Base-by-base conservation (phyloP, 2,888 invertebrate genomes). In the Callinectes sapidus region DNA sequence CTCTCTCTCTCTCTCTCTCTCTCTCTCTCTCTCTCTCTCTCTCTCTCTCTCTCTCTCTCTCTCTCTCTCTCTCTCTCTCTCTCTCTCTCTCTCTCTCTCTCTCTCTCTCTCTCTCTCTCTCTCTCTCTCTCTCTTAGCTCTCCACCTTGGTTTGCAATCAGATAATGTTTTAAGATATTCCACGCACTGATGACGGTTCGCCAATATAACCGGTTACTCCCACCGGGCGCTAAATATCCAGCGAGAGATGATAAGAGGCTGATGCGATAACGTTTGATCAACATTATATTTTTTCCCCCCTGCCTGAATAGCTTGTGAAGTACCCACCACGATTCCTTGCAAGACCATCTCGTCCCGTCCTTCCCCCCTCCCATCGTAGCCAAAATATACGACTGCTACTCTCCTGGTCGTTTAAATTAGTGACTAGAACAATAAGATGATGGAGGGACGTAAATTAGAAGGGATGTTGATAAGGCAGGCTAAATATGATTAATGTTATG, bases 111-210 rank as follows among this genome's bases (percentile, higher is more conserved):
- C 39, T 32, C 23, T 13, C 55, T n/a, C 54, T 35, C 54, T 87
- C 54, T n/a, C 87, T 48, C 28, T 28, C 54, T 32, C 55, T 3
- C 39, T 32, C 23, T 13, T n/a, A 42, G 71, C 89, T 66, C 61
- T 39, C 42, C 18, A 66, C 71, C 66, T 13, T 71, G 28, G 71
- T 28, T 71, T 28, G 71, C 28, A 71, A 71, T 71, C 71, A 71
- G 71, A 28, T 71, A 71, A 71, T 71, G 71, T 71, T 71, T 71
- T 71, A 71, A 71, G 71, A 71, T 71, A 71, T 71, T 71, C 71
- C 28, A n/a, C 71, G 71, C 71, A 28, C 71, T 71, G 71, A 71
- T 71, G 71, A 71, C 71, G 71, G 71, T 71, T 71, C 28, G 71
- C n/a, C 71, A n/a, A 71, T 71, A 71, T 71, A 71, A 71, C 71